Evolutionary conservation across 1,140 invertebrate species (phyloP).

Genomic region (Drosophila subobscura): DNA sequence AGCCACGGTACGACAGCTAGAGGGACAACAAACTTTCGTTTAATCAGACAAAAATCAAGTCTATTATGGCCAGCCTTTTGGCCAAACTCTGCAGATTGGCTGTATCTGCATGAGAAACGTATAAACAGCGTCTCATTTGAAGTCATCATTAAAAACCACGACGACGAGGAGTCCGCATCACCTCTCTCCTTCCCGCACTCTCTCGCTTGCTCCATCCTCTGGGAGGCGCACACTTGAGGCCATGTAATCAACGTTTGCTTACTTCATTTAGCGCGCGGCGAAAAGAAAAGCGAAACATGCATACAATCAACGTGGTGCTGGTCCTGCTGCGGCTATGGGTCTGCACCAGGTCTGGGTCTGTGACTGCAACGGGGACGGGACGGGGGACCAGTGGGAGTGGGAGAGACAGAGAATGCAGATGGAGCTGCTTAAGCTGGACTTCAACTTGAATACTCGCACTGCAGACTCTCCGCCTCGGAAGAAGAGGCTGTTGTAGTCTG

Average conservation of each 20-base stretch:
- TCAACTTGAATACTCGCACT: conserved; percentile 10
- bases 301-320: conserved; percentile 70
- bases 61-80: conserved; percentile 67
- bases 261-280: conserved; percentile 81
- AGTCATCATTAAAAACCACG: conserved; percentile 80
- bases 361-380: conserved; percentile 13
- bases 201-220: conserved; percentile 25
- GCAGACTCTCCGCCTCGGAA: conserved; percentile 16
- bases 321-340: conserved; percentile 10
- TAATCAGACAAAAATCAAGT: conserved; percentile 79
- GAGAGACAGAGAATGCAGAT: conserved; percentile 47
- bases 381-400: conserved; percentile 6
- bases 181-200: neutral
- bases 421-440: conserved; percentile 52
- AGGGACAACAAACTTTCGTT: conserved; percentile 60
- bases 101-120: conserved; percentile 55
- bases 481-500: conserved; percentile 42
- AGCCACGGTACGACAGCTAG: neutral
- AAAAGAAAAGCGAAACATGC: conserved; percentile 81
- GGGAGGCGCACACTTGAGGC: conserved; percentile 76
- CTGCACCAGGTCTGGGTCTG: conserved; percentile 14
- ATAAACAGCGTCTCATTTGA: conserved; percentile 75
- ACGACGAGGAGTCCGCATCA: conserved; percentile 44
- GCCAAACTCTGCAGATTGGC: conserved; percentile 66
- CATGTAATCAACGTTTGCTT: conserved; percentile 82